Conservation (phyloP, 2,888 invertebrate species). For the Isoperla grammatica region DNA sequence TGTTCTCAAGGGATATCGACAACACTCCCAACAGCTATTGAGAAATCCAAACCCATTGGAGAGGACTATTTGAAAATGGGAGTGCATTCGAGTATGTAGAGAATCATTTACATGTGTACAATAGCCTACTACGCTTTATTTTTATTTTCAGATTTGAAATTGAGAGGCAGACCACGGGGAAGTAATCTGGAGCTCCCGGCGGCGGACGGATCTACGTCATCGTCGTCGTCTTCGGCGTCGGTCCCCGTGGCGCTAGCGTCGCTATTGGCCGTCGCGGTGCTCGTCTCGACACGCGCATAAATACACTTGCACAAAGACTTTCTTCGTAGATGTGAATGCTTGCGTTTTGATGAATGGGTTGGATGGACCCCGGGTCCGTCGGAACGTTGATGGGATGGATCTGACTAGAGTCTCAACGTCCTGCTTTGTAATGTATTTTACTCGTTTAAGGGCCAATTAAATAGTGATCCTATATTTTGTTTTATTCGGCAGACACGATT, state of each 20-base stretch:
- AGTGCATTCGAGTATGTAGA: slow-evolving; percentile 10
- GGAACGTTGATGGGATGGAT: too few species aligned
- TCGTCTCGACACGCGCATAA: too few species aligned
- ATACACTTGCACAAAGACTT: too few species aligned
- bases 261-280: not conserved
- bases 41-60: slow-evolving; percentile 6
- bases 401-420: too few species aligned
- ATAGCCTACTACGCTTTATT: not conserved
- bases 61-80: not conserved
- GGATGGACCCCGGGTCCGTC: too few species aligned
- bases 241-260: not conserved
- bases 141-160: slow-evolving; percentile 21
- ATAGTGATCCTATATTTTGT: too few species aligned
- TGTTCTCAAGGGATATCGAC: slow-evolving; percentile 3
- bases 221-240: slow-evolving; percentile 3
- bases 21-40: slow-evolving; percentile 5
- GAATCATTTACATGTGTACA: slow-evolving; percentile 16
- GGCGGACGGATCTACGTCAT: slow-evolving; percentile 21
- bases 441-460: too few species aligned
- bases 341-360: too few species aligned
- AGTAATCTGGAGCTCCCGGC: slow-evolving; percentile 21
- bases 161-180: slow-evolving; percentile 20
- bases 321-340: too few species aligned
- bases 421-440: too few species aligned
- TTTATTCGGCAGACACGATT: too few species aligned